Evolutionary conservation across 2,888 invertebrate species (phyloP).

Genomic region (Ectemnius cavifrons): DNA sequence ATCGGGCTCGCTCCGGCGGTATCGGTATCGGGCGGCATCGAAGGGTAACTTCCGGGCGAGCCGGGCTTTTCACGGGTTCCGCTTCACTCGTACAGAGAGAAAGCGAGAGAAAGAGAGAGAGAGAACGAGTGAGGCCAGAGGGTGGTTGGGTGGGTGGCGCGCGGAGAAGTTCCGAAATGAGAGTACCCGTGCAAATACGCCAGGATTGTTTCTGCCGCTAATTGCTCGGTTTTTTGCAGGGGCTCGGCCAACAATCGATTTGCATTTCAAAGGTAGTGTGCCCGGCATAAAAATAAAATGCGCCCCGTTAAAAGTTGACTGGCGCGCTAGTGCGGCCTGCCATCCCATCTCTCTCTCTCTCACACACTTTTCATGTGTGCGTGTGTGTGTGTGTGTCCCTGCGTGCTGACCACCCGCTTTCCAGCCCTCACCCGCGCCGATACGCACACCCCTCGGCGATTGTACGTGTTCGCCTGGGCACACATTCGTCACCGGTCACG

Average conservation of each 20-base stretch:
- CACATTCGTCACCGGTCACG: neutral
- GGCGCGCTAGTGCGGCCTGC: slow-evolving; percentile 28
- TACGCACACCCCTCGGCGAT: slow-evolving; percentile 36
- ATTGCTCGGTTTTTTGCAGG: slow-evolving; percentile 68
- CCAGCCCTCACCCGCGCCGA: neutral
- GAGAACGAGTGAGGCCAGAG: slow-evolving; percentile 22
- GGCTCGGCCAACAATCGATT: slow-evolving; percentile 66
- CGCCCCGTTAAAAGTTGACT: slow-evolving; percentile 64
- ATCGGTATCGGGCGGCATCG: slow-evolving; percentile 51
- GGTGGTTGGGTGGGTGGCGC: slow-evolving; percentile 32
- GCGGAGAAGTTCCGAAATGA: slow-evolving; percentile 66
- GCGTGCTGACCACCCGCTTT: neutral
- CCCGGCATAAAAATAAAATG: slow-evolving; percentile 65
- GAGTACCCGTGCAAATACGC: slow-evolving; percentile 73
- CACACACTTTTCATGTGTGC: slow-evolving; percentile 1
- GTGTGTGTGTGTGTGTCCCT: slow-evolving; percentile 46
- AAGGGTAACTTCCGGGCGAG: slow-evolving; percentile 51
- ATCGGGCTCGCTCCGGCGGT: slow-evolving; percentile 39
- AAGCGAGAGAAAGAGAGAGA: slow-evolving; percentile 17
- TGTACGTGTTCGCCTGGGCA: slow-evolving; percentile 14
- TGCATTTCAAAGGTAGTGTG: slow-evolving; percentile 67
- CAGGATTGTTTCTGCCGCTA: slow-evolving; percentile 71
- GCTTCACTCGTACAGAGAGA: slow-evolving; percentile 10
- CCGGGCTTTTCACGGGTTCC: slow-evolving; percentile 23
- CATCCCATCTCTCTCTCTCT: too few species aligned